A percentile compares a stretch with the other conserved stretches of the same genome.
Conservation (phyloP, 2,797 vertebrate genomes). For the Poecilia velifera region DNA sequence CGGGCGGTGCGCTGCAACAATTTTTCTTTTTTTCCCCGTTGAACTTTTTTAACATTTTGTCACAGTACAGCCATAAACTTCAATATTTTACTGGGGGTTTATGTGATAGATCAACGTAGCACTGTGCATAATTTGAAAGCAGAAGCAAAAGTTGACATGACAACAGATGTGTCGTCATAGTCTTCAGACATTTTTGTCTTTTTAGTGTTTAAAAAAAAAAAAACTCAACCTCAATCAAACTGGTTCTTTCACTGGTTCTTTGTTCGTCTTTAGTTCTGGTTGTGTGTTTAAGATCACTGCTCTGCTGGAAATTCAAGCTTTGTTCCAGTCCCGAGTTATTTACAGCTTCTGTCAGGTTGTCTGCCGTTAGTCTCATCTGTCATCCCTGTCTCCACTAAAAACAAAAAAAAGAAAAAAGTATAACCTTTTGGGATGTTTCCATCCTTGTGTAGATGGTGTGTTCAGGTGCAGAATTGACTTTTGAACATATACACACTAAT, state of each 20-base stretch:
- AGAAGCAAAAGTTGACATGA: background rate
- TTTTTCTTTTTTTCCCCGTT: background rate
- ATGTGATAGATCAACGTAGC: background rate
- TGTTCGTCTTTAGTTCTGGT: background rate
- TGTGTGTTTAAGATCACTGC: background rate
- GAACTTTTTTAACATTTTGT: conserved; percentile 1
- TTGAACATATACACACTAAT: background rate
- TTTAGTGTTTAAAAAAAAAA: background rate
- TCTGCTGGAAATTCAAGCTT: background rate
- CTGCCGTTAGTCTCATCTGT: background rate
- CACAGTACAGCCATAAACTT: background rate
- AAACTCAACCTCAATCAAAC: background rate
- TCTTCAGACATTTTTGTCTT: background rate
- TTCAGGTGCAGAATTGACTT: background rate
- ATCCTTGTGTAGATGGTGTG: background rate
- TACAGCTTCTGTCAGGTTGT: background rate
- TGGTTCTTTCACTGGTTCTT: background rate
- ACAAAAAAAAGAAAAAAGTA: background rate
- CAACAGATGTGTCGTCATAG: background rate
- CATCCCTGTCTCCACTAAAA: background rate
- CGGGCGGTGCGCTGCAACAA: background rate
- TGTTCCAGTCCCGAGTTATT: background rate
- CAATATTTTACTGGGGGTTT: background rate
- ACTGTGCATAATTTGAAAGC: background rate
- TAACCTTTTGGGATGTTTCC: background rate